Evolutionary conservation across 2,797 vertebrate genomes (phyloP), one percentile per base, ranked within the genome.

Genomic region (Acanthurus tractus): DNA sequence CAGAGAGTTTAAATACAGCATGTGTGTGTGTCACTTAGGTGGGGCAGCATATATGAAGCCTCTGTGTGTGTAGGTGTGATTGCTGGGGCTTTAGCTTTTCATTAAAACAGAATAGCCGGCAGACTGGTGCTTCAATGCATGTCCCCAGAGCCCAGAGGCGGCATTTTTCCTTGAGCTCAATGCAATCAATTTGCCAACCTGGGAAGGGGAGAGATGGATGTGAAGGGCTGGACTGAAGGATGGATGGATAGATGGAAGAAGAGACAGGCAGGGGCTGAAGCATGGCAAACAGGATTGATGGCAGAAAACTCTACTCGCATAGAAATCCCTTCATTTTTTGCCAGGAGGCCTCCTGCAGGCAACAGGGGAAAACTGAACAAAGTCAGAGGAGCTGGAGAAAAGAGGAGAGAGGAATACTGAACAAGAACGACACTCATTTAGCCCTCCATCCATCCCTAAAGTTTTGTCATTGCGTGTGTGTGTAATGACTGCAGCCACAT

Each of bases 221-320:
- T 65, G 74, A 74, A 74, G 14, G 36, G 63, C 36, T 40, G 56
- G 79, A 74, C 74, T 52, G 70, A 81, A 57, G 58, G 61, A 81
- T 57, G 23, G 55, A 61, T 44, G 45, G 73, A 58, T 29, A 10
- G 40, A 57, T 44, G 23, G 38, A 76, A 17, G 9, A 23, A 54
- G 36, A 70, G 58, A 78, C 56, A 67, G 61, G 20, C n/a, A 45
- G 68, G 63, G 79, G 76, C 14, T 46, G 56, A 75, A 67, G 40
- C 63, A 84, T 69, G 71, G 81, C 62, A 87, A 90, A 89, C 61
- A 76, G 86, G 85, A 88, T 73, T 90, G 75, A 90, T 82, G 82
- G 73, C 55, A 85, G 58, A 65, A 83, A 81, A 78, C 76, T 72
- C 54, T 18, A 73, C 81, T 40, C 14, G 85, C 58, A 83, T 63